Percentiles rank a stretch among this genome's conserved stretches.
Conservation (phyloP, 2,113 vertebrate species). For the Lota lota region DNA sequence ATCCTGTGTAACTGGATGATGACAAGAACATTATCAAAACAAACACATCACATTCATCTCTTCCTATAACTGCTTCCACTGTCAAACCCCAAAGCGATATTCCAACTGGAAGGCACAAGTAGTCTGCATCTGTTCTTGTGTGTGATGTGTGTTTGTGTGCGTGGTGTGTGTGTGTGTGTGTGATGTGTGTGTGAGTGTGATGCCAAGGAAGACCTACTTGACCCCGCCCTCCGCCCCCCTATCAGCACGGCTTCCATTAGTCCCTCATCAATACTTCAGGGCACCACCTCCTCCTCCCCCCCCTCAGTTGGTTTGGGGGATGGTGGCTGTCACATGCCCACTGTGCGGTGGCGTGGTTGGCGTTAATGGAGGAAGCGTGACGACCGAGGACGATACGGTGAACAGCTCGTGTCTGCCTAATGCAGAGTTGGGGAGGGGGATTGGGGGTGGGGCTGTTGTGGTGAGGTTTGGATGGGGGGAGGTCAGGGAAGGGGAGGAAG, state of each 20-base stretch:
- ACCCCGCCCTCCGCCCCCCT: neutral
- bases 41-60: too few species aligned
- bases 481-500: too few species aligned
- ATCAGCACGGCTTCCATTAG: slow-evolving; percentile 51
- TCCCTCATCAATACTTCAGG: slow-evolving; percentile 50
- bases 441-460: neutral
- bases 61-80: too few species aligned
- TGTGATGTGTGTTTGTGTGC: too few species aligned
- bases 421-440: neutral
- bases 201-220: slow-evolving; percentile 12
- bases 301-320: slow-evolving; percentile 35
- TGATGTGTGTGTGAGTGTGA: neutral
- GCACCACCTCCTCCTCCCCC: slow-evolving; percentile 40
- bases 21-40: too few species aligned
- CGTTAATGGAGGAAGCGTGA: too few species aligned
- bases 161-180: too few species aligned
- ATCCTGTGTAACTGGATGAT: too few species aligned
- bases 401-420: neutral
- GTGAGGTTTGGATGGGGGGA: neutral
- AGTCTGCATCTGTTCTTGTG: too few species aligned
- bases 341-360: too few species aligned
- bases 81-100: too few species aligned
- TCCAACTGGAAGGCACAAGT: too few species aligned
- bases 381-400: neutral
- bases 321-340: slow-evolving; percentile 48